Conservation (phyloP, 2,113 vertebrate species). For the Petroica traversi region DNA sequence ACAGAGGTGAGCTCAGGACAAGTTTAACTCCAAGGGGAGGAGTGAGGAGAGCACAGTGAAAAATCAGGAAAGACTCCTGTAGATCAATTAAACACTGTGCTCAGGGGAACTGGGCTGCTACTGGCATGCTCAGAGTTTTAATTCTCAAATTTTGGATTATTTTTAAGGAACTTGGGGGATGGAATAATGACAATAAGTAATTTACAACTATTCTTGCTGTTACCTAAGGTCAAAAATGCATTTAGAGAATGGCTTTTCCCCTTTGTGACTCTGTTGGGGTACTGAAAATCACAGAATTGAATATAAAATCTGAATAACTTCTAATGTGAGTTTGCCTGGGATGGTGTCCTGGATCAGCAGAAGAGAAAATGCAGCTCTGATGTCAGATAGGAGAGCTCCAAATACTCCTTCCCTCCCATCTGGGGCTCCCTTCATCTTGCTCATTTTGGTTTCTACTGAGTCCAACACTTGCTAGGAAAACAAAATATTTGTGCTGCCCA, state of each 20-base stretch:
- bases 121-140: neutral
- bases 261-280: neutral
- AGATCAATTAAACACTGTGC: neutral
- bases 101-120: neutral
- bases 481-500: neutral
- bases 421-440: slow-evolving; percentile 13
- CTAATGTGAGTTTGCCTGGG: neutral
- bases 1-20: neutral
- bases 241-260: neutral
- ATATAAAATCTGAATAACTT: neutral
- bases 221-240: neutral
- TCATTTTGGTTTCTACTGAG: neutral
- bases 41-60: neutral
- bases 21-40: neutral
- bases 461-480: slow-evolving; percentile 19
- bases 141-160: neutral
- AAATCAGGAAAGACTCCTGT: neutral
- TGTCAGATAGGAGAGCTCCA: slow-evolving; percentile 26
- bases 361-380: neutral
- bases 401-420: neutral
- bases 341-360: neutral
- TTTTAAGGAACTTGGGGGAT: neutral
- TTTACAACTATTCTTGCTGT: neutral
- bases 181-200: neutral
- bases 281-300: neutral